Conservation (phyloP, 2,113 vertebrate species). For the Epinephelus fuscoguttatus region DNA sequence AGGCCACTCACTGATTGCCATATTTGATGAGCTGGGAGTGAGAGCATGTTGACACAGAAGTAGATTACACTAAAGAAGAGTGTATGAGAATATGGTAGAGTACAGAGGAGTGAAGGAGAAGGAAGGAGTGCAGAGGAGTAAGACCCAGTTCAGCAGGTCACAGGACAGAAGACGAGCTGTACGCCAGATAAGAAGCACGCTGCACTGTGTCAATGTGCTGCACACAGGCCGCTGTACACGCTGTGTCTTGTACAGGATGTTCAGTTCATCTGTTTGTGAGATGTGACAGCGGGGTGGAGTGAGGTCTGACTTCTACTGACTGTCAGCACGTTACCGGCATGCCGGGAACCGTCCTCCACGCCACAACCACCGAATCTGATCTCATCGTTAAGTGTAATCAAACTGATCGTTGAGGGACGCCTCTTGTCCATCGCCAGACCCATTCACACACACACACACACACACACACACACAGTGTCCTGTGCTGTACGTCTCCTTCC, state of each 20-base stretch:
- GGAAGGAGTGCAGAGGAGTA: too few relatives aligned
- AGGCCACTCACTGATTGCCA: too few relatives aligned
- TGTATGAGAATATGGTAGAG: neutral
- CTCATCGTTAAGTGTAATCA: conserved; percentile 71
- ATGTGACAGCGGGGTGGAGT: conserved; percentile 43
- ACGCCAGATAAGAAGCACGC: conserved; percentile 16
- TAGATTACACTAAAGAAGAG: too few relatives aligned
- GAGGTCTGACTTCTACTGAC: conserved; percentile 65
- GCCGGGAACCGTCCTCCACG: conserved; percentile 36
- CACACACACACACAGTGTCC: conserved; percentile 35
- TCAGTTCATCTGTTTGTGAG: conserved; percentile 55
- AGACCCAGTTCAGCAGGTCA: conserved; percentile 10
- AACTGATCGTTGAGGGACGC: conserved; percentile 57
- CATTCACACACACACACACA: conserved; percentile 41
- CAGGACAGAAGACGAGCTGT: conserved; percentile 1
- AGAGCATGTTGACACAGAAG: too few relatives aligned
- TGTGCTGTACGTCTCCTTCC: conserved; percentile 58
- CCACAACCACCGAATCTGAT: conserved; percentile 34
- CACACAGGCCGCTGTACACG: conserved; percentile 18
- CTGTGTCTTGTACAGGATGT: conserved; percentile 56
- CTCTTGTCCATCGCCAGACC: conserved; percentile 47
- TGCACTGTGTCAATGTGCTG: conserved; percentile 5
- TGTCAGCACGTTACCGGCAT: conserved; percentile 64
- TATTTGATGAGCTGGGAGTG: too few relatives aligned
- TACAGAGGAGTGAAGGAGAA: neutral